Evolutionary conservation across 1,140 invertebrate genomes (phyloP), one percentile per base, ranked within the genome.

Genomic region (Drosophila nasuta): DNA sequence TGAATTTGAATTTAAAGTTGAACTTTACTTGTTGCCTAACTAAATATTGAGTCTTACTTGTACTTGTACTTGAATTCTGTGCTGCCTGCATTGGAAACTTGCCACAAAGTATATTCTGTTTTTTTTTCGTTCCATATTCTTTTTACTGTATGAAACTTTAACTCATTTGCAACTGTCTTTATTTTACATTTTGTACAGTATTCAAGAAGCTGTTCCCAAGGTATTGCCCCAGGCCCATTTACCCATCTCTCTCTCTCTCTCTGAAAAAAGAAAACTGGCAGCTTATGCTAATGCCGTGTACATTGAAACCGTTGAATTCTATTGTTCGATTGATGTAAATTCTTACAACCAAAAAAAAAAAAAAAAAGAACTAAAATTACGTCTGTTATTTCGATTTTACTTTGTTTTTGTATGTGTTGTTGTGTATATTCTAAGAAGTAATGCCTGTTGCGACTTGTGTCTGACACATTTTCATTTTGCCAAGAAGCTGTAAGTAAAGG

Each of bases 61-160:
- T 59, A 52, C 30, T 65, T 41, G 15, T 68, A 46, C 66, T 35
- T 64, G 48, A 45, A 48, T 46, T 72, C 46, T 76, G 75, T 81
- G 66, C 82, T 86, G 83, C 82, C 75, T 79, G 68, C 72, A 79
- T 82, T 76, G 72, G 79, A 86, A 78, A 69, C 15, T 85, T 70
- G 74, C 57, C 64, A 82, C n/a, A 54, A 35, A 65, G 2, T 48
- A 57, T 69, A 43, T 25, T 5, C 56, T 45, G 30, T 1, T n/a
- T n/a, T 35, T 13, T 30, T 43, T 52, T 20, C 62, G n/a, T 74
- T 20, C 30, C 20, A 25, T 25, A 13, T 63, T 65, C 17, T 73
- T 46, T 35, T 79, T 60, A 67, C 48, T 57, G 48, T 69, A 25
- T 57, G 15, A 13, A 58, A 63, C 49, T 74, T 56, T 51, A 74